phyloP scores from a whole-genome alignment of 1,140 invertebrate species.

The Palaemon carinicauda region DNA sequence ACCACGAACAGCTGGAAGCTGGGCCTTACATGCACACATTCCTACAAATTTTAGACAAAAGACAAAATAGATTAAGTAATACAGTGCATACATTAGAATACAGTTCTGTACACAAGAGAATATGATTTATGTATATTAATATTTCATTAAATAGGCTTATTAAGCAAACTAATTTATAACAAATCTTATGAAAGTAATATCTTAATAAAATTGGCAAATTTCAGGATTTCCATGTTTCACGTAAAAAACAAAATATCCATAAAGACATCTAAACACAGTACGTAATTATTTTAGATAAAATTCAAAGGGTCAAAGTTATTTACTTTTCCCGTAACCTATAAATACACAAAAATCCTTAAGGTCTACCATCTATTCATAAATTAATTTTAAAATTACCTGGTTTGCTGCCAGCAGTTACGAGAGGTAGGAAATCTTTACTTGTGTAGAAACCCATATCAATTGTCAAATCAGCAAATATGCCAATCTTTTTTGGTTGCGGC shows the following conservation, averaged over 20 bases:
- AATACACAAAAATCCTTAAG: neutral
- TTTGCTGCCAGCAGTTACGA: conserved; percentile 88
- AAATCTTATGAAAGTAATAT: no score
- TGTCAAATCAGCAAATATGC: conserved; percentile 82
- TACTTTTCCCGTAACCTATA: no score
- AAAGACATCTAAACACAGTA: no score
- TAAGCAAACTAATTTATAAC: no score
- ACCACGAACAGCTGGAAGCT: conserved; percentile 81
- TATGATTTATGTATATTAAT: no score
- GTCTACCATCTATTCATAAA: neutral
- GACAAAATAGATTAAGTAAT: neutral
- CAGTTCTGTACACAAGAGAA: no score
- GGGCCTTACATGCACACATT: conserved; percentile 80
- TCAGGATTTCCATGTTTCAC: no score
- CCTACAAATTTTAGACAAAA: conserved; percentile 68
- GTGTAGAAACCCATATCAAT: conserved; percentile 90
- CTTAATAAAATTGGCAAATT: no score
- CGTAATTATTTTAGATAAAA: no score
- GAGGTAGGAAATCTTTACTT: conserved; percentile 92
- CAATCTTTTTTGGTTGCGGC: conserved; percentile 84
- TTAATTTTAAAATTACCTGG: conserved; percentile 69
- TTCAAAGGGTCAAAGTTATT: no score
- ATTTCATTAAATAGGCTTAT: no score
- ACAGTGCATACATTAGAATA: neutral
- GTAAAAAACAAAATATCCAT: no score